Conservation (phyloP, 1,140 invertebrate genomes). For the Cotesia chilonis region DNA sequence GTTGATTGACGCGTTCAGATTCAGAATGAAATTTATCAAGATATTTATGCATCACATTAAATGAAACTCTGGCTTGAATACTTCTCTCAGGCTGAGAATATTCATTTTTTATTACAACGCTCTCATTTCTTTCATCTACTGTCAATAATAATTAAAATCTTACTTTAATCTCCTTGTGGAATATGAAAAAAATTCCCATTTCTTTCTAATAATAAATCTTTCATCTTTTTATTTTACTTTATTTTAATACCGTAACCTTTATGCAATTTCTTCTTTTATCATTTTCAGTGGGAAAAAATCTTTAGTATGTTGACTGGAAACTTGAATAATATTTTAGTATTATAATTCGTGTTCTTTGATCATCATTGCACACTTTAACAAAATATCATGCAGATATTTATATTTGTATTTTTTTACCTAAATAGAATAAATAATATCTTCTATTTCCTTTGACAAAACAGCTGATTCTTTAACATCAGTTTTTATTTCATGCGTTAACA, state of each 20-base stretch:
- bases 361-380: too few species aligned
- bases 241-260: slow-evolving; percentile 25
- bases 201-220: slow-evolving; percentile 27
- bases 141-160: slow-evolving; percentile 32
- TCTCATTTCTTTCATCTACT: slow-evolving; percentile 34
- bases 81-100: slow-evolving; percentile 38
- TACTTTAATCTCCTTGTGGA: slow-evolving; percentile 29
- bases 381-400: too few species aligned
- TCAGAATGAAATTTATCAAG: slow-evolving; percentile 47
- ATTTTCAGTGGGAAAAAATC: too few species aligned
- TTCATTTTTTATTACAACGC: slow-evolving; percentile 30
- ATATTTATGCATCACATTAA: slow-evolving; percentile 52
- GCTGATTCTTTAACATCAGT: background rate
- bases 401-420: background rate
- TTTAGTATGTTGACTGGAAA: too few species aligned
- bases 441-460: background rate
- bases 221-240: slow-evolving; percentile 11
- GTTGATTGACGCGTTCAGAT: slow-evolving; percentile 51
- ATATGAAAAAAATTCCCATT: slow-evolving; percentile 26
- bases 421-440: background rate
- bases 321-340: too few species aligned
- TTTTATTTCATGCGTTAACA: background rate
- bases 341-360: too few species aligned
- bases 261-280: slow-evolving; percentile 47
- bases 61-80: slow-evolving; percentile 50